Evolutionary conservation across 1,140 invertebrate genomes (phyloP), one percentile per base, ranked within the genome.

Genomic region (Micrasema minimum): DNA sequence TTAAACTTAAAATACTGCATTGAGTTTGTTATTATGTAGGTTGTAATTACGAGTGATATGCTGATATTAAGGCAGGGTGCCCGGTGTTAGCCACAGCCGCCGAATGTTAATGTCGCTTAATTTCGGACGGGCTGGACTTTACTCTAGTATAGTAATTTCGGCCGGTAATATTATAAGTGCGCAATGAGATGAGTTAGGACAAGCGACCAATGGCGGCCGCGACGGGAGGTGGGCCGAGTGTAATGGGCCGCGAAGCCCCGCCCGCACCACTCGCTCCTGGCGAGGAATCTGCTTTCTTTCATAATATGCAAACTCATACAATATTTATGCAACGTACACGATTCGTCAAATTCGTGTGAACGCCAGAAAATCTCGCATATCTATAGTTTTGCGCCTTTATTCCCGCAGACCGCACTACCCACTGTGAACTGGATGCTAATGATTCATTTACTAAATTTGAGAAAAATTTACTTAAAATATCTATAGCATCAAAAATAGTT

Each of bases 41-140:
- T n/a, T n/a, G n/a, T n/a, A n/a, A n/a, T n/a, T n/a, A n/a, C n/a
- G n/a, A n/a, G n/a, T n/a, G n/a, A n/a, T n/a, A n/a, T n/a, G n/a
- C n/a, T n/a, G n/a, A n/a, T n/a, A n/a, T n/a, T n/a, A n/a, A n/a
- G 67, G 66, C 69, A 45, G 67, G 35, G 62, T 31, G 35, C 41
- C 20, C 18, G 41, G 14, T 48, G 4, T 20, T n/a, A 55, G 45
- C 11, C 62, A 53, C 72, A 68, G 48, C 72, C 35, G 71, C 71
- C 71, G 72, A 74, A 74, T 74, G 69, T 69, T 74, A 74, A 74
- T 74, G 69, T 55, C 69, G 65, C 65, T 71, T 74, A 74, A 74
- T 74, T 74, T 59, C 48, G 65, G 31, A 62, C 43, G 38, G 64
- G 51, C 16, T 51, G 50, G 50, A 23, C 66, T 68, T 66, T 68